These are phyloP conservation scores for Drosophila maculinotata DNA, from an alignment of 2,888 invertebrate species.

Conservation along the genomic window DNA sequence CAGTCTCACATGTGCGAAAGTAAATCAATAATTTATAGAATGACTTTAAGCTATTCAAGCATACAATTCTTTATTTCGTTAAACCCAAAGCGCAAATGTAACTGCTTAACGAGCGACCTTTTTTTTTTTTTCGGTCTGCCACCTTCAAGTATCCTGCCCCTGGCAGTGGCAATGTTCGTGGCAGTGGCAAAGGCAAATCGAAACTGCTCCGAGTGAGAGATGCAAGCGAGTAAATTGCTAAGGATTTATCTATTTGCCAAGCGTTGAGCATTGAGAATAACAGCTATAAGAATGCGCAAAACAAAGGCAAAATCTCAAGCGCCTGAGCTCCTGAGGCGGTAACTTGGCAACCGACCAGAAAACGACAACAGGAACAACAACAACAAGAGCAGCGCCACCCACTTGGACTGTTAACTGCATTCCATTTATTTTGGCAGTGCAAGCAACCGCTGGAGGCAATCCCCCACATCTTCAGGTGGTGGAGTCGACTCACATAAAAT, in stretches of 20 bases:
- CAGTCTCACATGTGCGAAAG: constrained; percentile 1
- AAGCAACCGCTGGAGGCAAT: constrained; percentile 4
- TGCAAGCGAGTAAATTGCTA: constrained; percentile 60
- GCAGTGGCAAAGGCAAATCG: constrained; percentile 29
- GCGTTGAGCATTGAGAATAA: constrained; percentile 35
- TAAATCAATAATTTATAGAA: constrained; percentile 72
- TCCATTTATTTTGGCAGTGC: constrained; percentile 67
- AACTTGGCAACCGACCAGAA: constrained; percentile 10
- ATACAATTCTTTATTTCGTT: constrained; percentile 63
- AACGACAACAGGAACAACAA: not conserved
- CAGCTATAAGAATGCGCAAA: constrained; percentile 17
- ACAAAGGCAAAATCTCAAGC: constrained; percentile 26
- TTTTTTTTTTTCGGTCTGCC: constrained; percentile 1
- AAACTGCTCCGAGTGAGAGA: constrained; percentile 23
- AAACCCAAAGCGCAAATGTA: constrained; percentile 54
- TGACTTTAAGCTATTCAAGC: constrained; percentile 59
- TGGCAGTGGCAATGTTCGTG: constrained; percentile 10
- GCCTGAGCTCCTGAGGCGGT: constrained; percentile 37
- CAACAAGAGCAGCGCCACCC: not conserved
- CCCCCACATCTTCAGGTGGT: constrained; percentile 1
- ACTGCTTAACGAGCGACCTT: constrained; percentile 58
- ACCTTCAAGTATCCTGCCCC: not conserved
- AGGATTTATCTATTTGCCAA: constrained; percentile 66
- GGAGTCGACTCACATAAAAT: constrained; percentile 59
- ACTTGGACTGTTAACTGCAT: constrained; percentile 58